Evolutionary conservation across 2,888 invertebrate genomes (phyloP), one percentile per base, ranked within the genome.

Genomic region (Cryptops parisi): DNA sequence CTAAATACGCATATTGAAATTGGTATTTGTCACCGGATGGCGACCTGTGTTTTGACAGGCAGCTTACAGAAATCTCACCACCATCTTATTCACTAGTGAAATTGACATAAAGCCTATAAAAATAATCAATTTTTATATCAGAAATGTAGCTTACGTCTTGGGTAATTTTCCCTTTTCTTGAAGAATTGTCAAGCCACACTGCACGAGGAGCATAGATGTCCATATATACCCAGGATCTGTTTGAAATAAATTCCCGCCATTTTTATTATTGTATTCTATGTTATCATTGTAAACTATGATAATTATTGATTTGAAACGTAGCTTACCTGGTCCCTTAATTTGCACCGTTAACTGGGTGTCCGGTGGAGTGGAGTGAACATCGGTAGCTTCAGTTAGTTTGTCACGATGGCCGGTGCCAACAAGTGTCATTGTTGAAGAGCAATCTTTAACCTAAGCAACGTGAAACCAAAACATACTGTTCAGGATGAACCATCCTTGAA

Each of bases 171-270:
- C 76, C 33, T 70, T 70, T 65, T 94, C 88, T 21, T 76, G 76
- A 12, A 94, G 71, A 48, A 94, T 69, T 0, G 80, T 81, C 54
- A 84, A 63, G 0, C 84, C 94, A 45, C 82, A 73, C 56, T 81
- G 73, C 3, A 91, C 72, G 56, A 89, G 65, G 43, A 80, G 77
- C 3, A 78, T 77, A 54, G 83, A 81, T 0, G 90, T 91, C 6
- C 82, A 76, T 2, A 85, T 83, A 72, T 94, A 94, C 17, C 84
- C 91, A 2, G 84, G 82, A 71, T 88, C 82, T 53, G 58, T 43
- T 47, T 53, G 17, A 47, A 43, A 43, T 4, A 52, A 40, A n/a
- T n/a, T n/a, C n/a, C n/a, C n/a, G n/a, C n/a, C n/a, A n/a, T n/a
- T n/a, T n/a, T n/a, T n/a, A n/a, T n/a, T n/a, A n/a, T n/a, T n/a